These are phyloP conservation scores for Ctenoplectra terminalis DNA, from an alignment of 1,140 invertebrate genomes.

Conservation along the genomic window DNA sequence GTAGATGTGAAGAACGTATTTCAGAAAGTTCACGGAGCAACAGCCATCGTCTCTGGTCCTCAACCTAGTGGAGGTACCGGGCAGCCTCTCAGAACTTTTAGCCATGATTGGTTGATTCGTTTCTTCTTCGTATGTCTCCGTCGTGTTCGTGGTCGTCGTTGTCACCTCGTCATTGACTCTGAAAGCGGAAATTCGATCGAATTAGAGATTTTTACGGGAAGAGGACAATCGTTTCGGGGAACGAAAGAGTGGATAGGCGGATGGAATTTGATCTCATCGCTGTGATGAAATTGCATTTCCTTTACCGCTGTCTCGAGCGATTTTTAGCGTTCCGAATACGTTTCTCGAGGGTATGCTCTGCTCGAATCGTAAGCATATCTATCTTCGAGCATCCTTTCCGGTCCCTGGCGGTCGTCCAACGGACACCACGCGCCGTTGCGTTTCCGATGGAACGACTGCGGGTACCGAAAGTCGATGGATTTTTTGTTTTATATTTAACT, in stretches of 20 bases:
- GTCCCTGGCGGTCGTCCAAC: slow-evolving; percentile 28
- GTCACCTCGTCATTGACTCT: slow-evolving; percentile 79
- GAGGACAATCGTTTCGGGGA: background rate
- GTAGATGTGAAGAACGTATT: slow-evolving; percentile 91
- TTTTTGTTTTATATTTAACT: background rate
- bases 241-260: no score
- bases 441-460: background rate
- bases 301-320: background rate
- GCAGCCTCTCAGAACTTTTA: slow-evolving; percentile 79
- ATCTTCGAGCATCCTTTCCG: slow-evolving; percentile 5
- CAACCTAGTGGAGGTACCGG: slow-evolving; percentile 77
- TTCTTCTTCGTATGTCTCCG: slow-evolving; percentile 53
- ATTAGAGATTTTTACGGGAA: background rate
- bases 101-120: slow-evolving; percentile 75
- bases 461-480: slow-evolving; percentile 30
- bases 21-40: slow-evolving; percentile 90
- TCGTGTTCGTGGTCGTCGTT: slow-evolving; percentile 64
- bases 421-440: slow-evolving; percentile 1
- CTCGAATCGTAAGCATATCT: slow-evolving; percentile 11
- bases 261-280: background rate
- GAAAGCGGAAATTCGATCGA: slow-evolving; percentile 34
- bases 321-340: background rate
- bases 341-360: background rate
- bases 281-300: slow-evolving; percentile 3
- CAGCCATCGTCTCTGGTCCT: slow-evolving; percentile 88